phyloP scores from a whole-genome alignment of 2,113 vertebrate genomes.

The Silurus asotus region DNA sequence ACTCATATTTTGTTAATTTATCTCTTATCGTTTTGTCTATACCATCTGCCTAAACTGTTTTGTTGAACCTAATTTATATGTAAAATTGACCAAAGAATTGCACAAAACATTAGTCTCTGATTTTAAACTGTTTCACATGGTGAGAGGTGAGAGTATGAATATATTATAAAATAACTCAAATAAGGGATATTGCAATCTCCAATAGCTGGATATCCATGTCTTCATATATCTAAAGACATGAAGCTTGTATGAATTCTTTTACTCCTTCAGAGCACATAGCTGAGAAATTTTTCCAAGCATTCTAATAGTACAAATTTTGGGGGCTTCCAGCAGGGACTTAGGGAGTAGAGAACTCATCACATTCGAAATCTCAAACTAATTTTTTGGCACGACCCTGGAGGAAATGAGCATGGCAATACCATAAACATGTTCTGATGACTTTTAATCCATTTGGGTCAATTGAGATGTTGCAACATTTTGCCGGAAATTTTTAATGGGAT shows the following conservation, averaged over 20 bases:
- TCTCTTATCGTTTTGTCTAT: neutral
- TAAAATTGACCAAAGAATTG: neutral
- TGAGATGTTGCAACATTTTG: slow-evolving; percentile 55
- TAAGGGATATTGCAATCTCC: slow-evolving; percentile 16
- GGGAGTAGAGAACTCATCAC: slow-evolving; percentile 46
- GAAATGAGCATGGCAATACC: slow-evolving; percentile 64
- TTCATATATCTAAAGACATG: slow-evolving; percentile 27
- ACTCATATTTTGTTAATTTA: slow-evolving; percentile 10
- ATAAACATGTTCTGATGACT: slow-evolving; percentile 69
- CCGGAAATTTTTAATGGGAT: slow-evolving; percentile 59
- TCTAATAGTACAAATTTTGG: slow-evolving; percentile 29
- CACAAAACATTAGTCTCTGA: neutral
- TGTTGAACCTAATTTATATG: neutral
- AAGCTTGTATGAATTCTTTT: slow-evolving; percentile 28
- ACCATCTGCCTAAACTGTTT: slow-evolving; percentile 10
- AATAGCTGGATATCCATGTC: slow-evolving; percentile 27
- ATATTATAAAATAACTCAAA: slow-evolving; percentile 2
- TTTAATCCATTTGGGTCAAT: slow-evolving; percentile 70
- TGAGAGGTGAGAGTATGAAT: neutral
- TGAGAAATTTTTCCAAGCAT: slow-evolving; percentile 46
- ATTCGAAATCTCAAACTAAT: slow-evolving; percentile 62
- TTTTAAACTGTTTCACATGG: neutral
- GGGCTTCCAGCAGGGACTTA: slow-evolving; percentile 29
- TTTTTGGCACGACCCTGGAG: slow-evolving; percentile 61
- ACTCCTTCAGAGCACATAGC: slow-evolving; percentile 39